Evolutionary conservation across 2,797 vertebrate species (phyloP).

Genomic region (Sebastes wilsoni): DNA sequence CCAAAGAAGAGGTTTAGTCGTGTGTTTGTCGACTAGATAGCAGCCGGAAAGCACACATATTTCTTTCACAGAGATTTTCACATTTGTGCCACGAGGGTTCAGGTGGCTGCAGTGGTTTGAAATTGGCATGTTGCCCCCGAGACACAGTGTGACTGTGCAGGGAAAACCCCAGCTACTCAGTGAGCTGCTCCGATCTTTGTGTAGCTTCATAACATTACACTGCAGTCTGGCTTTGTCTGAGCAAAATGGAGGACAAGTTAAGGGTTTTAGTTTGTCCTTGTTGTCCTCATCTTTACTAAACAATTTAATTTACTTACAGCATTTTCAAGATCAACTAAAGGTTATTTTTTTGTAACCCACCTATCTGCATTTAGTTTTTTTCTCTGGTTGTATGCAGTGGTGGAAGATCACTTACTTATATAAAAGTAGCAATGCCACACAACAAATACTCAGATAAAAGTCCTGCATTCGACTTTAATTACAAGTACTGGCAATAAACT

Average conservation of each 20-base stretch:
- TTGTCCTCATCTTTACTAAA: no score
- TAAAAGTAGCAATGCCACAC: background rate
- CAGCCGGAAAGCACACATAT: slow-evolving; percentile 12
- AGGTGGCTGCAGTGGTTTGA: slow-evolving; percentile 12
- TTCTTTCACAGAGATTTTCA: slow-evolving; percentile 20
- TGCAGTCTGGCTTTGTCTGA: background rate
- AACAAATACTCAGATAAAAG: background rate
- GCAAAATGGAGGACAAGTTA: background rate
- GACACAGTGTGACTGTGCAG: slow-evolving; percentile 35
- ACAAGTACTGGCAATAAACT: background rate
- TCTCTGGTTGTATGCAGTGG: background rate
- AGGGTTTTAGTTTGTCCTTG: background rate
- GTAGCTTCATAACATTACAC: background rate
- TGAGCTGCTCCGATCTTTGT: background rate
- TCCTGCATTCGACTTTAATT: background rate
- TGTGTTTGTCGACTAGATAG: background rate
- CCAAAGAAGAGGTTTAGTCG: background rate
- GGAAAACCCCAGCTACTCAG: background rate
- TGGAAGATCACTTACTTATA: background rate
- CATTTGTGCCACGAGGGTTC: slow-evolving; percentile 1
- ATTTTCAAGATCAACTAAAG: background rate
- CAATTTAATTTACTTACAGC: background rate
- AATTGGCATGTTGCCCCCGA: slow-evolving; percentile 23
- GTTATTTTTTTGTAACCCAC: background rate
- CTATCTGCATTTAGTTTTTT: background rate